Conservation (phyloP, 2,888 invertebrate species). For the Stenotaenia linearis region DNA sequence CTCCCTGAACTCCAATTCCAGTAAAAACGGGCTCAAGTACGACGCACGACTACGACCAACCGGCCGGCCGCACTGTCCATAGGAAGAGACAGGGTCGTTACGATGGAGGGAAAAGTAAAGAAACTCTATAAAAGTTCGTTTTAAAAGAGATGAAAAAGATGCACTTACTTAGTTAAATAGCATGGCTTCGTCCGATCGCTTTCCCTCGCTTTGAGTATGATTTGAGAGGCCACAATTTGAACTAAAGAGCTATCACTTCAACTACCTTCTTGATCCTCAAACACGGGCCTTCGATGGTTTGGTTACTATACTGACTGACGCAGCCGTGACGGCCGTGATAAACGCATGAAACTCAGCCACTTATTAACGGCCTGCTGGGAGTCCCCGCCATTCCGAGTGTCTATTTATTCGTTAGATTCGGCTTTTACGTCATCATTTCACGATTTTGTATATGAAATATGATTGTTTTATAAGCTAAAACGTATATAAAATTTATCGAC, state of each 20-base stretch:
- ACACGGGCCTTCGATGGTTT: no score
- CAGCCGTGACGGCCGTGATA: not conserved
- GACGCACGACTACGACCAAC: not conserved
- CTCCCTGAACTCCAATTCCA: not conserved
- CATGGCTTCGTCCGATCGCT: not conserved
- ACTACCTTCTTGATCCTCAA: not conserved
- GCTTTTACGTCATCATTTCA: no score
- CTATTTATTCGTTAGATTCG: no score
- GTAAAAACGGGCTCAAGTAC: not conserved
- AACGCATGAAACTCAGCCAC: not conserved
- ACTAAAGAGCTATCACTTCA: not conserved
- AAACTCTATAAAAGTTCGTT: not conserved
- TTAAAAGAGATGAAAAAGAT: not conserved
- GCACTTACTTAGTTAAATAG: not conserved
- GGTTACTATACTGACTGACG: not conserved
- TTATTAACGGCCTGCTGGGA: not conserved
- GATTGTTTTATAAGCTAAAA: no score
- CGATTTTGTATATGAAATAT: no score
- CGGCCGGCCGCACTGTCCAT: not conserved
- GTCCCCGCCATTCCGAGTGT: no score
- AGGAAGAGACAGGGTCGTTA: not conserved
- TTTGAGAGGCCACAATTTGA: not conserved
- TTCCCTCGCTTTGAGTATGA: not conserved
- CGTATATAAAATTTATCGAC: no score
- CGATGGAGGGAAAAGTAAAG: not conserved